A percentile compares a stretch with the other conserved stretches of the same genome.
phyloP scores from a whole-genome alignment of 1,140 invertebrate species.

The Leptinotarsa defecta region DNA sequence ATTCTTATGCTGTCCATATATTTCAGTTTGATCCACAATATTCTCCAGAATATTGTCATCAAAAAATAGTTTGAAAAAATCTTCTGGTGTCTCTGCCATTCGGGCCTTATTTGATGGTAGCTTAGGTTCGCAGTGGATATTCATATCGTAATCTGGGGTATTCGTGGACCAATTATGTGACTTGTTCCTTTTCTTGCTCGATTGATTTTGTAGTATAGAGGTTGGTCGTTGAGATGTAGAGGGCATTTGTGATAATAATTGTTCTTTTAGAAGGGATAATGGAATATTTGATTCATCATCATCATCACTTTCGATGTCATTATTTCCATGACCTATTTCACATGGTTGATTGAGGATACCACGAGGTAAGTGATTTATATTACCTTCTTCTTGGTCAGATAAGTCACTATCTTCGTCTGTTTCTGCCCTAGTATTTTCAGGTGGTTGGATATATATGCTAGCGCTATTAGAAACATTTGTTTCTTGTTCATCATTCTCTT shows the following conservation, averaged over 20 bases:
- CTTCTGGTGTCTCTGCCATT: slow-evolving; percentile 19
- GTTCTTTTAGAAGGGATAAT: slow-evolving; percentile 23
- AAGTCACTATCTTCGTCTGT: slow-evolving; percentile 29
- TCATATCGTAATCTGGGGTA: slow-evolving; percentile 15
- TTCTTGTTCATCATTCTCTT: slow-evolving; percentile 13
- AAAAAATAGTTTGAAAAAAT: slow-evolving; percentile 35
- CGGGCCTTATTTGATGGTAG: slow-evolving; percentile 20
- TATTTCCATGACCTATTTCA: slow-evolving; percentile 23
- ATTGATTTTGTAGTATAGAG: not conserved
- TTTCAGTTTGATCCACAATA: slow-evolving; percentile 29
- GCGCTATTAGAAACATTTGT: not conserved
- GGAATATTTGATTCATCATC: slow-evolving; percentile 25
- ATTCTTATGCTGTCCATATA: slow-evolving; percentile 32
- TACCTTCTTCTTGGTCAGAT: slow-evolving; percentile 26
- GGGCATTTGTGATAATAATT: not conserved
- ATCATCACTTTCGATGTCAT: slow-evolving; percentile 18
- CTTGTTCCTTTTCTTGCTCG: slow-evolving; percentile 11
- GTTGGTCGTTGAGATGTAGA: not conserved
- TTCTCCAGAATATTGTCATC: slow-evolving; percentile 21
- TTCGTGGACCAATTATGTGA: slow-evolving; percentile 12
- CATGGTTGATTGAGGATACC: slow-evolving; percentile 27
- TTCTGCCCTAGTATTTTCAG: slow-evolving; percentile 26
- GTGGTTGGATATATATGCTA: slow-evolving; percentile 29
- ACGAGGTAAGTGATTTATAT: slow-evolving; percentile 29
- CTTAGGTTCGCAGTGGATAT: not conserved